phyloP scores from a whole-genome alignment of 2,113 vertebrate species.

The Urocolius indicus region DNA sequence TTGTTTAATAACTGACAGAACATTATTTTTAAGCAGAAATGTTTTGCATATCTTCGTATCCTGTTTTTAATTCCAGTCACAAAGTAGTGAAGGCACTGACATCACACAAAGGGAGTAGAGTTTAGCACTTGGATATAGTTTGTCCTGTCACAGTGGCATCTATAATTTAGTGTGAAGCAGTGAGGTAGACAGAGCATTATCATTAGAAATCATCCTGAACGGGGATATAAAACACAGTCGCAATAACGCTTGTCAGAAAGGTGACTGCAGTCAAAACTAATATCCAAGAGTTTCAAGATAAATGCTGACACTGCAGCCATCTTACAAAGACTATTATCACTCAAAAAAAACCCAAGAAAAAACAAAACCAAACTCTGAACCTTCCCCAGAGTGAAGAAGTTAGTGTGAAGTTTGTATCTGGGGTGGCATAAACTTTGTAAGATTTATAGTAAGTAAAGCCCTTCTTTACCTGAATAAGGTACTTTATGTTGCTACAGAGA shows the following conservation, averaged over 20 bases:
- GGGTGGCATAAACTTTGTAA: slow-evolving; percentile 68
- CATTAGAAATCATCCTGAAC: slow-evolving; percentile 86
- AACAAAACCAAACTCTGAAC: slow-evolving; percentile 67
- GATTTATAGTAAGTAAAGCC: slow-evolving; percentile 64
- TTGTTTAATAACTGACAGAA: slow-evolving; percentile 86
- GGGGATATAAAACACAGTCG: slow-evolving; percentile 85
- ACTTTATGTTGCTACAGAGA: slow-evolving; percentile 69
- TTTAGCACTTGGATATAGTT: slow-evolving; percentile 74
- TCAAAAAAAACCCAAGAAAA: slow-evolving; percentile 33
- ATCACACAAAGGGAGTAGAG: slow-evolving; percentile 75
- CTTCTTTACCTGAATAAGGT: slow-evolving; percentile 42
- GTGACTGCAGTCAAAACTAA: slow-evolving; percentile 88
- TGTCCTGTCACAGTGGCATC: slow-evolving; percentile 80
- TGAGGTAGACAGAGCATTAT: slow-evolving; percentile 84
- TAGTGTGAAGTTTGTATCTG: slow-evolving; percentile 65
- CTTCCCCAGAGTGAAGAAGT: slow-evolving; percentile 71
- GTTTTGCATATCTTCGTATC: slow-evolving; percentile 79
- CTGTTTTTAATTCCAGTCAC: slow-evolving; percentile 77
- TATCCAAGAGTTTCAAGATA: slow-evolving; percentile 84
- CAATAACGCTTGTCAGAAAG: slow-evolving; percentile 87
- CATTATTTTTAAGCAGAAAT: slow-evolving; percentile 86
- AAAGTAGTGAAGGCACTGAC: slow-evolving; percentile 74
- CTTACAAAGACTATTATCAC: slow-evolving; percentile 79
- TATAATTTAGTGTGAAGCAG: slow-evolving; percentile 86
- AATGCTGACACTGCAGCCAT: slow-evolving; percentile 83